Conservation (phyloP, 2,113 vertebrate genomes). For the Aphyosemion australe region DNA sequence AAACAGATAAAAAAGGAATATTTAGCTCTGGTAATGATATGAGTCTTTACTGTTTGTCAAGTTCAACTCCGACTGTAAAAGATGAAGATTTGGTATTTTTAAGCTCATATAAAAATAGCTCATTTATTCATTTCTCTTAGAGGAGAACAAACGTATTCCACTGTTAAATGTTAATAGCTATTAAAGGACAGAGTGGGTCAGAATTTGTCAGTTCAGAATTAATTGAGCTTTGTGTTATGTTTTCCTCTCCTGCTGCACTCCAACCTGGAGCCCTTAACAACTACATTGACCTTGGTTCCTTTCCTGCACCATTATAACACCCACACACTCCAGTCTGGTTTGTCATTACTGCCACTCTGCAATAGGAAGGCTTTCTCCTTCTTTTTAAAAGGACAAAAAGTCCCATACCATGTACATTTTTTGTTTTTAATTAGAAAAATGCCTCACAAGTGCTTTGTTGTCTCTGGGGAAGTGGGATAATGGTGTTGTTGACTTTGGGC, state of each 20-base stretch:
- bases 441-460: slow-evolving; percentile 19
- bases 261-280: slow-evolving; percentile 5
- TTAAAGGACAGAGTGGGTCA: slow-evolving; percentile 5
- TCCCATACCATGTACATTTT: not conserved
- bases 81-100: not conserved
- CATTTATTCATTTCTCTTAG: not conserved
- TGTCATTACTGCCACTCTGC: slow-evolving; percentile 26
- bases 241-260: slow-evolving; percentile 3
- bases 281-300: slow-evolving; percentile 25
- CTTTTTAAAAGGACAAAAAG: slow-evolving; percentile 25
- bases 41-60: too few species aligned
- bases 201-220: slow-evolving; percentile 26
- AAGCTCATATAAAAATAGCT: slow-evolving; percentile 11
- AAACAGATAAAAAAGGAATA: not conserved
- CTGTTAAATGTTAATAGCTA: slow-evolving; percentile 12
- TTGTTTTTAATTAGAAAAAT: slow-evolving; percentile 38
- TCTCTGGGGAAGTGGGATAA: slow-evolving; percentile 3
- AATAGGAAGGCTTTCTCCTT: slow-evolving; percentile 19
- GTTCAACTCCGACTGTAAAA: not conserved
- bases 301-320: slow-evolving; percentile 37
- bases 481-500: not conserved
- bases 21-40: slow-evolving; percentile 9
- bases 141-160: not conserved
- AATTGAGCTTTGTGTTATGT: slow-evolving; percentile 24
- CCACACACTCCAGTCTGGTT: slow-evolving; percentile 31